A percentile compares a stretch with the other conserved stretches of the same genome.
phyloP scores from a whole-genome alignment of 92 coral and sea anemone genomes.

The Anthopleura xanthogrammica region DNA sequence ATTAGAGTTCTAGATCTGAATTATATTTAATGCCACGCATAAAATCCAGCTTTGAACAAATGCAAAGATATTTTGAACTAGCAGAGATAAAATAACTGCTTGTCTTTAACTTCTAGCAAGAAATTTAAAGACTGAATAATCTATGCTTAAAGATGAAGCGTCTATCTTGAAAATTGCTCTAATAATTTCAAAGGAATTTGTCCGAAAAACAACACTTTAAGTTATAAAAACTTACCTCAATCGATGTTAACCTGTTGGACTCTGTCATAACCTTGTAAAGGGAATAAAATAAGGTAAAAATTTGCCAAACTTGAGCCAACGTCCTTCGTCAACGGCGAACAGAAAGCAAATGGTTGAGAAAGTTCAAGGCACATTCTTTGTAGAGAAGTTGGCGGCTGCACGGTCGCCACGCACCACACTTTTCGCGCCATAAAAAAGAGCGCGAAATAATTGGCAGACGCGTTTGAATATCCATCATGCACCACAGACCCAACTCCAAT shows the following conservation, averaged over 20 bases:
- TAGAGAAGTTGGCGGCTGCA: constrained; percentile 29
- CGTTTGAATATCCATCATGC: constrained; percentile 21
- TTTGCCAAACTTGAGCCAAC: not conserved
- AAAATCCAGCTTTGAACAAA: not conserved
- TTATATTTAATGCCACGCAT: not conserved
- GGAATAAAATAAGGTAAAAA: not conserved
- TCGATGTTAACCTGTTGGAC: not conserved
- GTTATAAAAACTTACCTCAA: constrained; percentile 21
- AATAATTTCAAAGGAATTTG: not conserved
- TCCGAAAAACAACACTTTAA: not conserved
- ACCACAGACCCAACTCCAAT: not conserved
- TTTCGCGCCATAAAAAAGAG: constrained; percentile 38
- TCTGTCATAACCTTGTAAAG: not conserved
- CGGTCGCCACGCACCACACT: constrained; percentile 42
- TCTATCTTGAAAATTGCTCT: not conserved
- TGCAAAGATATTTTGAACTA: not conserved
- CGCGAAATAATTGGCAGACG: constrained; percentile 28
- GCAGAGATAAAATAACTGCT: not conserved
- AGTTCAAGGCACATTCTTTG: constrained; percentile 27
- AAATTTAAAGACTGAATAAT: not conserved
- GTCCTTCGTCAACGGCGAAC: not conserved
- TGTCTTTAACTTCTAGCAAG: not conserved
- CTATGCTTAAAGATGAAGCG: not conserved
- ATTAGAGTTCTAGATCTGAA: not conserved
- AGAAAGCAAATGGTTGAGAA: constrained; percentile 25